Percentiles rank a stretch among this genome's conserved stretches.
These are phyloP conservation scores for Norana najaformis DNA, from an alignment of 2,888 invertebrate genomes.

Conservation along the genomic window DNA sequence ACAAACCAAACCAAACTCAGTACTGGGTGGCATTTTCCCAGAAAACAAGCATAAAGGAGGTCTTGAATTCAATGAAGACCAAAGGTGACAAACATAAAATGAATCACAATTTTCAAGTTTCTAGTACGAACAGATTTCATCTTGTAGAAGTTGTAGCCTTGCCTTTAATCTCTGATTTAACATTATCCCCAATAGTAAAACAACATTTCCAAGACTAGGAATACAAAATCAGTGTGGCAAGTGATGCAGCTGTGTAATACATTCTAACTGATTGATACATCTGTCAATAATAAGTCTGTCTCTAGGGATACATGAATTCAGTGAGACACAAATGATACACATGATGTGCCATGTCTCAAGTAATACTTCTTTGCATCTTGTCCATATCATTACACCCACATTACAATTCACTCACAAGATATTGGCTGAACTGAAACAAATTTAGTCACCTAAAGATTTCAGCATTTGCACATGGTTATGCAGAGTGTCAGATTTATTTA, in stretches of 20 bases:
- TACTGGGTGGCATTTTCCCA: background rate
- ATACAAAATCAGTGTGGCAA: background rate
- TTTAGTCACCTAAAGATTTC: background rate
- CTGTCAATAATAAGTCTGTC: conserved; percentile 13
- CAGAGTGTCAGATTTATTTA: background rate
- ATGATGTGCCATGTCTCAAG: background rate
- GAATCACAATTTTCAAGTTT: background rate
- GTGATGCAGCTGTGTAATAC: background rate
- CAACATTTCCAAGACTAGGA: background rate
- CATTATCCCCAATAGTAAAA: background rate
- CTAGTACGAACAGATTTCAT: background rate
- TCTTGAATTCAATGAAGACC: background rate
- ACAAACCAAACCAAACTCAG: background rate
- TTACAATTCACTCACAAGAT: background rate
- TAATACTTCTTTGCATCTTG: background rate
- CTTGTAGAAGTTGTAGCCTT: too few relatives aligned
- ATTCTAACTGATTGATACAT: background rate
- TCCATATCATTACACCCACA: too few relatives aligned
- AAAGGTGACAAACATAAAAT: background rate
- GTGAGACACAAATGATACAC: background rate
- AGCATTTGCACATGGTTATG: background rate
- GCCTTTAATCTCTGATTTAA: too few relatives aligned
- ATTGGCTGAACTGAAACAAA: background rate
- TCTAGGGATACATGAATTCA: background rate
- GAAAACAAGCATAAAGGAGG: background rate